phyloP scores from a whole-genome alignment of 2,888 invertebrate species.

The Amphipoea lucens region DNA sequence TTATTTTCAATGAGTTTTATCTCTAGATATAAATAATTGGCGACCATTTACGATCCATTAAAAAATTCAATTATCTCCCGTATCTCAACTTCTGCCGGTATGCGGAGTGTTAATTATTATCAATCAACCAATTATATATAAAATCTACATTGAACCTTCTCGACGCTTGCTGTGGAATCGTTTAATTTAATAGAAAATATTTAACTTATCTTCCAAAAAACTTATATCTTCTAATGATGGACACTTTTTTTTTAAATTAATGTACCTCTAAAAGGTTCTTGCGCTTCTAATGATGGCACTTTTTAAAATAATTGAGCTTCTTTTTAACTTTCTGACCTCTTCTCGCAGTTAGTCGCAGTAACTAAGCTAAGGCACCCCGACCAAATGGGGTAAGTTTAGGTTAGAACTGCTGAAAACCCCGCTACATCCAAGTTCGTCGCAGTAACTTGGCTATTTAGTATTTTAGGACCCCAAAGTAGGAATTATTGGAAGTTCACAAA shows the following conservation, averaged over 20 bases:
- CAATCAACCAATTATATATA: slow-evolving; percentile 60
- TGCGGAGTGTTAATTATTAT: slow-evolving; percentile 57
- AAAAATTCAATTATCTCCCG: slow-evolving; percentile 47
- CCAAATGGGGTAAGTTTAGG: neutral
- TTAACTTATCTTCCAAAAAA: neutral
- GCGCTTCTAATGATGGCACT: neutral
- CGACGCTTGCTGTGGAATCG: slow-evolving; percentile 55
- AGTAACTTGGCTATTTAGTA: neutral
- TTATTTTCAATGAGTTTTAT: slow-evolving; percentile 34
- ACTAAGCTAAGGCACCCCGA: neutral
- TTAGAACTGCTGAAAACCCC: neutral
- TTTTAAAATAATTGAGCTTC: neutral
- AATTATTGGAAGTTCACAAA: neutral
- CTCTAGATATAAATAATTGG: slow-evolving; percentile 44
- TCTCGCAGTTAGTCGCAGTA: neutral
- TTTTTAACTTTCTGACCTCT: neutral
- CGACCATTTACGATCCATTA: slow-evolving; percentile 54
- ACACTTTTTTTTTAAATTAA: neutral
- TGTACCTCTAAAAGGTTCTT: neutral
- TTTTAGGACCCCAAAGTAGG: neutral
- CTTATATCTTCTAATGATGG: neutral
- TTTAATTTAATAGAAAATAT: slow-evolving; percentile 73
- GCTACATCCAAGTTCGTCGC: neutral
- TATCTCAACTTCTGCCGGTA: slow-evolving; percentile 48
- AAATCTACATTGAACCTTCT: slow-evolving; percentile 64